phyloP scores from a whole-genome alignment of 2,888 invertebrate species.

The Nyleta sp. region DNA sequence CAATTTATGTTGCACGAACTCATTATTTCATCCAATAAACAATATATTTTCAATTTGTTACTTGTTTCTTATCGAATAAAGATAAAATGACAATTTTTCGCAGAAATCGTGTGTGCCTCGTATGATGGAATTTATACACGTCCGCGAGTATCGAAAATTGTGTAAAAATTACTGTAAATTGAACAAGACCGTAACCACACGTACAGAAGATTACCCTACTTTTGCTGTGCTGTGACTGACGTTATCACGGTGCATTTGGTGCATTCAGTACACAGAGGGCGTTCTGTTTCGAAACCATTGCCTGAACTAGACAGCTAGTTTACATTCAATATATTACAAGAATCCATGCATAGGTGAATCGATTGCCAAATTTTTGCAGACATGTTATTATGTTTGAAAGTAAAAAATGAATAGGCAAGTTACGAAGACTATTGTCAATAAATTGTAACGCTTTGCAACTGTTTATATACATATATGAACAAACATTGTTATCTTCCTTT shows the following conservation, averaged over 20 bases:
- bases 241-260: conserved; percentile 74
- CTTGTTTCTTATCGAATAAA: not conserved
- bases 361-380: conserved; percentile 27
- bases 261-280: conserved; percentile 69
- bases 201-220: conserved; percentile 68
- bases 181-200: conserved; percentile 18
- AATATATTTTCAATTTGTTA: not conserved
- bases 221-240: conserved; percentile 73
- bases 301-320: conserved; percentile 70
- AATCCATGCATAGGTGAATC: conserved; percentile 47
- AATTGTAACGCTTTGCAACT: not conserved
- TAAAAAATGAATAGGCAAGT: not conserved
- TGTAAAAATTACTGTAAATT: conserved; percentile 27
- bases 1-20: too few species aligned
- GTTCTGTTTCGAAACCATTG: conserved; percentile 69
- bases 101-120: not conserved
- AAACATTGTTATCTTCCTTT: too few species aligned
- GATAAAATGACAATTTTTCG: conserved; percentile 3
- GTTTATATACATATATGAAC: too few species aligned
- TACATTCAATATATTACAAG: conserved; percentile 72
- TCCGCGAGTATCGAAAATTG: conserved; percentile 7
- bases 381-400: not conserved
- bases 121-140: conserved; percentile 4
- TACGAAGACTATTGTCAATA: too few species aligned
- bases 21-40: too few species aligned